Evolutionary conservation across 1,140 invertebrate species (phyloP), one percentile per base, ranked within the genome.

Genomic region (Aricia agestis): DNA sequence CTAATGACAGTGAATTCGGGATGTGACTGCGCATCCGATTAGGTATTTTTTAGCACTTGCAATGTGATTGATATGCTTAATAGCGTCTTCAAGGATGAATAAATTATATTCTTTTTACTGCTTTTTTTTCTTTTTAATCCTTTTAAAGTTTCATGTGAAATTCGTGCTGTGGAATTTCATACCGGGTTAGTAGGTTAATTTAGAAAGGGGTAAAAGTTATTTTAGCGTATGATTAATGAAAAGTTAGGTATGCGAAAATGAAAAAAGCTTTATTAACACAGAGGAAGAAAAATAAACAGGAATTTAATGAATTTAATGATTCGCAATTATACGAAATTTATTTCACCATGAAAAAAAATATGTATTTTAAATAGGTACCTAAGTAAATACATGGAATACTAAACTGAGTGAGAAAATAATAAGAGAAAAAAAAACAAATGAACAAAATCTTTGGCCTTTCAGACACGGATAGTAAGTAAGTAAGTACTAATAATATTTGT

Each of bases 11-110:
- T 41, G 69, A 76, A 72, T 72, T n/a, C 68, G 75, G 75, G 75
- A 76, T 75, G 71, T 74, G 76, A 70, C 42, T 58, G 69, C 76
- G 76, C 76, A 77, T 77, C 71, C 67, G 71, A 77, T 77, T 77
- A 77, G 76, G 71, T 72, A 71, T 77, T 77, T 77, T 77, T 77
- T 77, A 71, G 76, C 75, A 74, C 73, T 74, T 68, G 70, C 59
- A 13, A 25, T 52, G 68, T 76, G 75, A 76, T 76, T 76, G 75
- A 76, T 76, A 76, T 76, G 75, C 75, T 73, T 69, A 76, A 72
- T 75, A 66, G 66, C 59, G 70, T 74, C 75, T 72, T 76, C 72
- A 15, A 41, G 68, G 70, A 74, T 76, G 75, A 72, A 73, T 76
- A 73, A 52, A 52, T 52, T 76, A 74, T 70, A 72, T 68, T 66